Conservation (phyloP, 1,140 invertebrate species). For the Drosophila burlai region DNA sequence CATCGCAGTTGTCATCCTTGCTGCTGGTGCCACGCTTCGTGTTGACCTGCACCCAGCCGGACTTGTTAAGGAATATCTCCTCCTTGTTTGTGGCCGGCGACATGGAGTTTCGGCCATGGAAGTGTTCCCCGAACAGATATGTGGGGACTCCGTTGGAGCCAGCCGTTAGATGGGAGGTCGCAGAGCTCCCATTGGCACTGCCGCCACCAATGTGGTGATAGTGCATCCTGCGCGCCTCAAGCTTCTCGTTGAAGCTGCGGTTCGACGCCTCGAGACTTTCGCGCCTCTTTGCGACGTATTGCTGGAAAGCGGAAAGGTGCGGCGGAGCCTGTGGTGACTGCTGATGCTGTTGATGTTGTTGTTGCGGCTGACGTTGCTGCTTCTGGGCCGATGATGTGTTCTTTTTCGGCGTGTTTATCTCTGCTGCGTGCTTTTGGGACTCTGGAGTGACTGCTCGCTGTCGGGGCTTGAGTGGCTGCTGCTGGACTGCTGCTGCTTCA, state of each 20-base stretch:
- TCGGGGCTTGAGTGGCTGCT: conserved; percentile 22
- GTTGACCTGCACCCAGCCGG: conserved; percentile 84
- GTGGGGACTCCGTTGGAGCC: conserved; percentile 63
- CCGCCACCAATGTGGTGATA: conserved; percentile 72
- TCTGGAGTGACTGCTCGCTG: conserved; percentile 34
- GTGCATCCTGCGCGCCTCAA: conserved; percentile 83
- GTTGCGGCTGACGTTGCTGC: conserved; percentile 9
- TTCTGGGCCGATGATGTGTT: conserved; percentile 18
- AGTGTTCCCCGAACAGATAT: conserved; percentile 82
- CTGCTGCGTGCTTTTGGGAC: conserved; percentile 17
- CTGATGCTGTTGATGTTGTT: conserved; percentile 14
- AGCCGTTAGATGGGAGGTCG: conserved; percentile 8
- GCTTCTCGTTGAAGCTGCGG: conserved; percentile 82
- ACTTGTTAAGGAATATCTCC: conserved; percentile 84
- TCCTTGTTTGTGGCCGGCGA: conserved; percentile 65
- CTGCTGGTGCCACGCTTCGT: conserved; percentile 41
- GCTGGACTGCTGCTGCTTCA: conserved; percentile 18
- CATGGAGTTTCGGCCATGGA: conserved; percentile 57
- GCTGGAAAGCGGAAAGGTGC: conserved; percentile 74
- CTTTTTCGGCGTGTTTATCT: conserved; percentile 18
- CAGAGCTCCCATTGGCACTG: conserved; percentile 25
- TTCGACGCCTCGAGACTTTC: conserved; percentile 82
- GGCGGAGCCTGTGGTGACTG: conserved; percentile 25
- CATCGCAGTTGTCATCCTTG: conserved; percentile 50
- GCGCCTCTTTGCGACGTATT: conserved; percentile 81